A percentile compares a stretch with the other conserved stretches of the same genome.
phyloP scores from a whole-genome alignment of 2,888 invertebrate genomes.

The Phytoseiulus persimilis region DNA sequence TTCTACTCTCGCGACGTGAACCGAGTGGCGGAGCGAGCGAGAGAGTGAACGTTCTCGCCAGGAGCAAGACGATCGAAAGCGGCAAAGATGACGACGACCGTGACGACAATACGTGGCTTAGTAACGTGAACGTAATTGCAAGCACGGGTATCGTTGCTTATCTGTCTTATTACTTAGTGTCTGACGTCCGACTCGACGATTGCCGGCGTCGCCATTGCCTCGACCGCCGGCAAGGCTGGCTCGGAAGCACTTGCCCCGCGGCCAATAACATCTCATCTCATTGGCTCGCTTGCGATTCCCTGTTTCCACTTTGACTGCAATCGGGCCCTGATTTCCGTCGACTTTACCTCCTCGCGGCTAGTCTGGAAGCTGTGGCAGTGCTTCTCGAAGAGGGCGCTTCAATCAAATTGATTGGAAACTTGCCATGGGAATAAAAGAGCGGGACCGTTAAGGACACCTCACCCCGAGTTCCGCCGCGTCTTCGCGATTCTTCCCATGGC shows the following conservation, averaged over 20 bases:
- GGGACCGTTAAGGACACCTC: background rate
- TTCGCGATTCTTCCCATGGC: background rate
- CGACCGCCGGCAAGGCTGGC: background rate
- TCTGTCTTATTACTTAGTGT: conserved; percentile 5
- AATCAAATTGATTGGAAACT: background rate
- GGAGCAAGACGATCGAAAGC: background rate
- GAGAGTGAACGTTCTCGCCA: background rate
- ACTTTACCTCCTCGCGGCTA: background rate
- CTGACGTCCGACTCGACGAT: background rate
- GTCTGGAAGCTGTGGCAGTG: too few relatives aligned
- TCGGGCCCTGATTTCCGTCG: background rate
- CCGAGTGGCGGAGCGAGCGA: background rate
- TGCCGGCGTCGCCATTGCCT: background rate
- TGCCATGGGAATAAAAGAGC: background rate
- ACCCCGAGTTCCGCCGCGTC: background rate
- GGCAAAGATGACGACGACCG: background rate
- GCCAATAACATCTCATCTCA: conserved; percentile 5
- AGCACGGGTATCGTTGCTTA: background rate
- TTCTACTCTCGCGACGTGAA: too few relatives aligned
- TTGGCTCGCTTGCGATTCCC: background rate
- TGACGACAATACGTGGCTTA: background rate
- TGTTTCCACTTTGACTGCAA: background rate
- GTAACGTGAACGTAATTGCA: background rate
- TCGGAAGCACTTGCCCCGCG: background rate
- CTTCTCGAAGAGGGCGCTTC: background rate